Evolutionary conservation across 2,797 vertebrate species (phyloP).

Genomic region (Vespertilio murinus): DNA sequence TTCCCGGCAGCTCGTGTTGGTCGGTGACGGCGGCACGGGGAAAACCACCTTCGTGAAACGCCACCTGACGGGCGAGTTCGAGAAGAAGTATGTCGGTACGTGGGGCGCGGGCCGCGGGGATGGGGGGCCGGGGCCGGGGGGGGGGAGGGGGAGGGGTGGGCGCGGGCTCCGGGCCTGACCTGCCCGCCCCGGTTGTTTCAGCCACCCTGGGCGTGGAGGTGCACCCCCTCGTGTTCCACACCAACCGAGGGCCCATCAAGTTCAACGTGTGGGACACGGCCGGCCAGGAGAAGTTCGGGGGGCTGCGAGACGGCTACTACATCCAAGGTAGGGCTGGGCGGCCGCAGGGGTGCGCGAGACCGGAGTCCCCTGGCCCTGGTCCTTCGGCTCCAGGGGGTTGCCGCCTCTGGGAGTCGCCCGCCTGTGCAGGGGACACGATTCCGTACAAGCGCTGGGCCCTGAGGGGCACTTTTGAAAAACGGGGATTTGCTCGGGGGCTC

Average conservation of each 20-base stretch:
- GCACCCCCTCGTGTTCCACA: conserved; percentile 97
- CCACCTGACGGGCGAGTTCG: conserved; percentile 97
- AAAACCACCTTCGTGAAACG: conserved; percentile 99
- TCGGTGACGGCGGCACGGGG: conserved; percentile 97
- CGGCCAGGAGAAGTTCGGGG: conserved; percentile 98
- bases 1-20: conserved; percentile 87
- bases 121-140: no score
- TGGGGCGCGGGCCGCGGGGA: neutral
- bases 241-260: conserved; percentile 96
- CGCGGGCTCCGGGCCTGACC: neutral
- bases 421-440: no score
- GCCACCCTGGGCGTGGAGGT: conserved; percentile 98
- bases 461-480: no score
- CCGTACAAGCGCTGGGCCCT: rapidly evolving
- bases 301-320: conserved; percentile 97
- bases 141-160: neutral
- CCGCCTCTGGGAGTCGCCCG: no score
- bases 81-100: conserved; percentile 99
- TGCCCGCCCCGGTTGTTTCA: conserved; percentile 22
- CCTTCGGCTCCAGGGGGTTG: no score
- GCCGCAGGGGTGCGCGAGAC: no score
- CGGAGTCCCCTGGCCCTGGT: no score
- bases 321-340: conserved; percentile 91
- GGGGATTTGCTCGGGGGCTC: no score
- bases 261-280: conserved; percentile 99